phyloP scores from a whole-genome alignment of 2,113 vertebrate species.

The Polypterus bichir region DNA sequence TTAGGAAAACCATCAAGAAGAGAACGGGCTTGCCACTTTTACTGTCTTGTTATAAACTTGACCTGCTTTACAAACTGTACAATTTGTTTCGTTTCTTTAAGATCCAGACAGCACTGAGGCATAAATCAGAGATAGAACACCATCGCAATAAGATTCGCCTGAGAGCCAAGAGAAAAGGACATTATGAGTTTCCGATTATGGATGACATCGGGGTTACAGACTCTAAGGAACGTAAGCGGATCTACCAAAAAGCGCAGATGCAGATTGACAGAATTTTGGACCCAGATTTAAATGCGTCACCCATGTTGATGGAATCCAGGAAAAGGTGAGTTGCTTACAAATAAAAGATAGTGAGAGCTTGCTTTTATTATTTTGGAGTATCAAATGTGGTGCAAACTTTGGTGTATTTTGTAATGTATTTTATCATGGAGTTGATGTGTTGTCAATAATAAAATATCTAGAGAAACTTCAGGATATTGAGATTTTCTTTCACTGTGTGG shows the following conservation, averaged over 20 bases:
- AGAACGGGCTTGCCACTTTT: background rate
- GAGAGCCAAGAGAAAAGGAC: conserved; percentile 87
- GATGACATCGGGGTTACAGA: conserved; percentile 69
- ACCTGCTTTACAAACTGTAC: background rate
- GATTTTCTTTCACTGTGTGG: no score
- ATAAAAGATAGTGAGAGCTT: no score
- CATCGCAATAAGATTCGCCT: conserved; percentile 96
- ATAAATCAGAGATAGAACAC: conserved; percentile 95
- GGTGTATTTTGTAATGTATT: no score
- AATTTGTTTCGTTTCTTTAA: conserved; percentile 23
- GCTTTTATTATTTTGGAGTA: no score
- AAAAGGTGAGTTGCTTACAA: conserved; percentile 52
- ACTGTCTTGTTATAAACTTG: no score
- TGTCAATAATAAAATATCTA: no score
- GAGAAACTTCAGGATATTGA: no score
- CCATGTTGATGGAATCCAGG: conserved; percentile 73
- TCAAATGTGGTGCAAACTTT: no score
- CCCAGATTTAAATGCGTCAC: conserved; percentile 61
- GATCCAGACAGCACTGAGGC: conserved; percentile 85
- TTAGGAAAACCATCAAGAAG: background rate
- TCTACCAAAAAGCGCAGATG: conserved; percentile 85
- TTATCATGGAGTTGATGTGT: no score
- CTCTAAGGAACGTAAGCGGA: conserved; percentile 70
- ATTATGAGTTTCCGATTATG: conserved; percentile 91
- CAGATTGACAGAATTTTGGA: conserved; percentile 97